Percentiles rank a stretch among this genome's conserved stretches.
Conservation (phyloP, 2,113 vertebrate species). For the Tichodroma muraria region DNA sequence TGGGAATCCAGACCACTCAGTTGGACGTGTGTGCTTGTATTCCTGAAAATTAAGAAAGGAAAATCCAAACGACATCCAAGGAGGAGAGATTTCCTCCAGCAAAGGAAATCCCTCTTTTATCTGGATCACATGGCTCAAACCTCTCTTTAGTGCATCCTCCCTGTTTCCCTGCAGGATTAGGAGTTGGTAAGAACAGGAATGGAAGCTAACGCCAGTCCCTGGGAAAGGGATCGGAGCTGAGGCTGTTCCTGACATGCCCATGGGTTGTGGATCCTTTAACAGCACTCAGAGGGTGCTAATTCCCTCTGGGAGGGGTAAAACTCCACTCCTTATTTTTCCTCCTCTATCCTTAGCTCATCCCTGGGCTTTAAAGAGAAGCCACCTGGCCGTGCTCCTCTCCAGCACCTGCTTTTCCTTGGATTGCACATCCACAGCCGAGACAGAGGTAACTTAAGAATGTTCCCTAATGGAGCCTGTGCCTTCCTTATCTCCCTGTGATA, state of each 20-base stretch:
- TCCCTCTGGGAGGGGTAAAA: slow-evolving; percentile 3
- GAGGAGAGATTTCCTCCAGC: background rate
- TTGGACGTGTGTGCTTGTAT: fast-evolving
- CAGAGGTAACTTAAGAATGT: slow-evolving; percentile 50
- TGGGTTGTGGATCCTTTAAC: background rate
- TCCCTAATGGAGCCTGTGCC: slow-evolving; percentile 26
- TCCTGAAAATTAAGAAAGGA: background rate
- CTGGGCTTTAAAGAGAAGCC: background rate
- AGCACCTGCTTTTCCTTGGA: slow-evolving; percentile 31
- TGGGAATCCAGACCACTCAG: background rate
- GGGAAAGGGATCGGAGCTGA: background rate
- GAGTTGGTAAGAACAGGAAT: background rate
- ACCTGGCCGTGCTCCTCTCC: slow-evolving; percentile 22
- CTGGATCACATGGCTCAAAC: background rate
- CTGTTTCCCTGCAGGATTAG: background rate
- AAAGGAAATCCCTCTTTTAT: background rate
- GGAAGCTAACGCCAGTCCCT: background rate
- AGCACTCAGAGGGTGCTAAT: background rate
- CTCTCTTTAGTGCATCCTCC: background rate
- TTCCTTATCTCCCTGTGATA: background rate
- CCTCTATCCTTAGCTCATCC: background rate
- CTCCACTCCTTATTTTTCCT: background rate
- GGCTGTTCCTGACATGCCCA: background rate
- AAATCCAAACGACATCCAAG: background rate
- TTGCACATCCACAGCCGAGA: slow-evolving; percentile 17